phyloP scores from a whole-genome alignment of 2,888 invertebrate genomes.

The Drosophila neonasuta region DNA sequence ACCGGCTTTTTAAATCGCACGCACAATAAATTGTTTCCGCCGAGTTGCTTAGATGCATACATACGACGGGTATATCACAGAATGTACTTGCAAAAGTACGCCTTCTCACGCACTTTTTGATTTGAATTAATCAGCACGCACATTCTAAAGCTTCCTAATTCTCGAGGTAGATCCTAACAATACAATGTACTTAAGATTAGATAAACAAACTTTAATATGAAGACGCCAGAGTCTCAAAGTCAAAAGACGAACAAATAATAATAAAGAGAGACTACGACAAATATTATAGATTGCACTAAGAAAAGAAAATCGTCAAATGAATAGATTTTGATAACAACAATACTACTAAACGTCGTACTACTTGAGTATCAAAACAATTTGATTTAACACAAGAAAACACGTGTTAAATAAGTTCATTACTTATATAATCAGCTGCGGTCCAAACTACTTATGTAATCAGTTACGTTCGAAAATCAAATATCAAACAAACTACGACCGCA shows the following conservation, averaged over 20 bases:
- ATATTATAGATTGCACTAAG: slow-evolving; percentile 19
- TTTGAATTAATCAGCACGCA: slow-evolving; percentile 47
- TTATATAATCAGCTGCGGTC: slow-evolving; percentile 42
- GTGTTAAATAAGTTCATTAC: slow-evolving; percentile 14
- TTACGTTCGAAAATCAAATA: too few relatives aligned
- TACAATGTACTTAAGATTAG: slow-evolving; percentile 24
- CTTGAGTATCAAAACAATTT: slow-evolving; percentile 61
- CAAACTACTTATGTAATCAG: too few relatives aligned
- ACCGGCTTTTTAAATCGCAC: slow-evolving; percentile 39
- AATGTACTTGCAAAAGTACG: slow-evolving; percentile 21
- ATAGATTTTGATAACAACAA: slow-evolving; percentile 36
- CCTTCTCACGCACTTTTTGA: slow-evolving; percentile 53
- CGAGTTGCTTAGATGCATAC: slow-evolving; percentile 37
- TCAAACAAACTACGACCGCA: neutral
- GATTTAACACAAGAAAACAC: slow-evolving; percentile 28
- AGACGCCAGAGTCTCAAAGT: slow-evolving; percentile 22
- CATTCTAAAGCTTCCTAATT: slow-evolving; percentile 5
- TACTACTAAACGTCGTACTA: slow-evolving; percentile 20
- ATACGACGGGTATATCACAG: slow-evolving; percentile 3
- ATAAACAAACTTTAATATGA: slow-evolving; percentile 18
- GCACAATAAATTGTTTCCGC: slow-evolving; percentile 64
- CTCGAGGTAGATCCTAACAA: slow-evolving; percentile 10
- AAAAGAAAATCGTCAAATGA: slow-evolving; percentile 7
- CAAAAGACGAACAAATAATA: slow-evolving; percentile 37
- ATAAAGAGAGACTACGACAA: slow-evolving; percentile 28